Base-by-base conservation (phyloP, 1,140 invertebrate genomes). In the Achroia grisella region DNA sequence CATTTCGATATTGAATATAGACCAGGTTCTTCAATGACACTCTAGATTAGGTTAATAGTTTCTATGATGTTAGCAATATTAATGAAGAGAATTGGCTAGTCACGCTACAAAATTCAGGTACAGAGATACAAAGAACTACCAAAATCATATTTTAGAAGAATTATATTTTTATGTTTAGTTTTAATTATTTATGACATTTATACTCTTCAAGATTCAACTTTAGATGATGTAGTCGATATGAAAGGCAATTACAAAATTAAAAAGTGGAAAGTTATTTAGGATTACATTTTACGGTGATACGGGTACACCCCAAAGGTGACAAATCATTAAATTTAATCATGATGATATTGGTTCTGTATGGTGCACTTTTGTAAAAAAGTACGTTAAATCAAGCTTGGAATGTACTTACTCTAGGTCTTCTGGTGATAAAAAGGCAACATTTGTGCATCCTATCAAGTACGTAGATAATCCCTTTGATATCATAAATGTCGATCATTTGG, bases 271-370 rank as follows among this genome's bases (percentile, higher is more conserved):
- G 15, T 10, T 42, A 8, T 42, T 6, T 11, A 12, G 40, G 8
- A 15, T 42, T 10, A 42, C 40, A 1, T 8, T 9, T 15, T 12
- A 32, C 10, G 40, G 40, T 2, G 40, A 42, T 15, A 12, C 29
- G 10, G 40, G 40, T 10, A 15, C 1, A 30, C 32, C 1, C 40
- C 40, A 6, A 42, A 42, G 11, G 40, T 42, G 40, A 30, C 40
- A 42, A 32, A n/a, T 42, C 15, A 30, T 42, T 8, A 42, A 42
- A 42, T n/a, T 10, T 10, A 42, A 42, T 14, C 40, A 42, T 12
- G 40, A 42, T 15, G 40, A 42, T 32, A 37, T 37, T 1, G 35
- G 35, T 17, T 8, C 13, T 8, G 23, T 17, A 37, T 17, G 15
- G 35, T 8, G 35, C 2, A 17, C 1, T 1, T 37, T 37, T 17